Base-by-base conservation (phyloP, 2,797 vertebrate species). In the Xyrichtys novacula region DNA sequence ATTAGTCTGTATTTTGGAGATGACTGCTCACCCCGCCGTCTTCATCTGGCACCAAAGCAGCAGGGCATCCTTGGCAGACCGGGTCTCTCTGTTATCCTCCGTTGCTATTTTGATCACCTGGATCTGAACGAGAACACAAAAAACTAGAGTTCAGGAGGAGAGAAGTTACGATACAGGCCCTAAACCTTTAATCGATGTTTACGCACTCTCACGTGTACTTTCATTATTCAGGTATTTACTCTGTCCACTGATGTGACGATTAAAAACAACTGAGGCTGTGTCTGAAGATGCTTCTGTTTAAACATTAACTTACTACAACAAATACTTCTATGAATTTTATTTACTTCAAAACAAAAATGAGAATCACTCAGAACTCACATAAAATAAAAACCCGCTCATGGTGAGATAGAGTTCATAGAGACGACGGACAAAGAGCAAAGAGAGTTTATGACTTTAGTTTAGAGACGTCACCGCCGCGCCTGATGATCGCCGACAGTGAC, bases 1-100 rank as follows among this genome's bases (percentile, higher is more conserved):
- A n/a, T 39, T 19, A 42, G 39, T 42, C 11, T 34, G 34, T 55
- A 2, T 61, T 23, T 46, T 46, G 42, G 6, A 19, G 53, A 44
- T 36, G 36, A 28, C 16, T 19, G 42, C 96, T 95, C 86, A 98
- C 97, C 97, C 97, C 3, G 97, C 95, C 0, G 97, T 98, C 93
- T 98, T 98, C 97, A 98, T 98, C 93, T 98, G 97, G 91, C 97
- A 98, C 97, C 97, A 98, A 32, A 98, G 91, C 63, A 98, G 95
- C 71, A 98, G 93, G 0, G 97, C 97, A 0, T 98, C 97, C 89
- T 98, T 98, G 77, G 97, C 97, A 0, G 97, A 99, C 44, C 95
- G 95, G 0, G 95, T 99, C 90, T 99, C 97, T 50, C 96, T 91
- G 91, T 97, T 98, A 93, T 99, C 97, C 59, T 98, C 97, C 0